Percentiles rank a stretch among this genome's conserved stretches.
Conservation (phyloP, 2,797 vertebrate genomes). For the Rhadinocentrus ornatus region DNA sequence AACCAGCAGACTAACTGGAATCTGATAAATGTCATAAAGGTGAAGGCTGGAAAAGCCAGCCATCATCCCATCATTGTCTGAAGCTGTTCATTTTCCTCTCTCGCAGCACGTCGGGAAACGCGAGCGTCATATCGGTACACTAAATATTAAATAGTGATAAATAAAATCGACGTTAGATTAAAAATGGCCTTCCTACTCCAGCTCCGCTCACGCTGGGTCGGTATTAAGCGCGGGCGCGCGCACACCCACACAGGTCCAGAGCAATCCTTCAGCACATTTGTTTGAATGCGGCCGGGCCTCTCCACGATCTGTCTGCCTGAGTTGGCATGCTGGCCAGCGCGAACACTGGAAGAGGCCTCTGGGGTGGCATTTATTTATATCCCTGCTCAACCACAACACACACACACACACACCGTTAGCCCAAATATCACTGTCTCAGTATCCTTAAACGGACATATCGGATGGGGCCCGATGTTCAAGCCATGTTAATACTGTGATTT, state of each 20-base stretch:
- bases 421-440: conserved; percentile 65
- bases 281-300: conserved; percentile 70
- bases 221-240: background rate
- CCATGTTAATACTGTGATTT: conserved; percentile 65
- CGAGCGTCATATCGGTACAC: conserved; percentile 51
- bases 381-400: conserved; percentile 5
- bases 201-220: conserved; percentile 4
- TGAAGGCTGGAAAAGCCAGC: conserved; percentile 52
- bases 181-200: conserved; percentile 45
- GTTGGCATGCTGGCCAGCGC: conserved; percentile 64
- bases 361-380: conserved; percentile 75
- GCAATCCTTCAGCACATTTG: conserved; percentile 79
- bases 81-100: conserved; percentile 69
- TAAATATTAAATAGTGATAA: conserved; percentile 65
- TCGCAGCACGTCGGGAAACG: conserved; percentile 66
- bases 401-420: conserved; percentile 41
- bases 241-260: conserved; percentile 48
- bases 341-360: conserved; percentile 45
- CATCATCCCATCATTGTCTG: conserved; percentile 68
- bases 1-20: conserved; percentile 3
- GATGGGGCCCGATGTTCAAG: conserved; percentile 52
- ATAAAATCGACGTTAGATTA: conserved; percentile 58
- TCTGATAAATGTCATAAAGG: conserved; percentile 55
- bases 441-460: conserved; percentile 74
- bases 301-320: conserved; percentile 68